A percentile compares a stretch with the other conserved stretches of the same genome.
phyloP scores from a whole-genome alignment of 2,888 invertebrate genomes.

The Vandiemenella viatica region DNA sequence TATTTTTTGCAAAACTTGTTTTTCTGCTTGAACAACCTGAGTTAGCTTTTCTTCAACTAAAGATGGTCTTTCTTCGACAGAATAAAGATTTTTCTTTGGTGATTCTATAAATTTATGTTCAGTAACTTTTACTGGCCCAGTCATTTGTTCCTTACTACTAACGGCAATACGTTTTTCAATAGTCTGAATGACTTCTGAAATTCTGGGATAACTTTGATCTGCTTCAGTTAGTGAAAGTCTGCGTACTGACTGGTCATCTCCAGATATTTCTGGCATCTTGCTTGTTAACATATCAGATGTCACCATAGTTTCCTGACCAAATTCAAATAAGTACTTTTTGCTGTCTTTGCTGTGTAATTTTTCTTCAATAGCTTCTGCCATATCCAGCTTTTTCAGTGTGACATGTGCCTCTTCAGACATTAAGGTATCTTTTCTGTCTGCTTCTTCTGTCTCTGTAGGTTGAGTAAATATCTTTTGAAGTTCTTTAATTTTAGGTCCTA shows the following conservation, averaged over 20 bases:
- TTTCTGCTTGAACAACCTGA: conserved; percentile 14
- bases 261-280: no score
- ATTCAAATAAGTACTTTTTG: no score
- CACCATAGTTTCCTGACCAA: no score
- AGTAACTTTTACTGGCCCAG: conserved; percentile 5
- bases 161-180: conserved; percentile 25
- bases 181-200: conserved; percentile 24
- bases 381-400: no score
- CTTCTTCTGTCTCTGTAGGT: conserved; percentile 23
- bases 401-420: neutral
- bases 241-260: no score
- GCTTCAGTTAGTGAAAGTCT: conserved; percentile 7
- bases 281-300: no score
- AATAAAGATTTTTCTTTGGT: conserved; percentile 6
- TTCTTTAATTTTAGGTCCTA: conserved; percentile 33
- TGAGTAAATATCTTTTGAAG: conserved; percentile 32
- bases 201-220: conserved; percentile 22
- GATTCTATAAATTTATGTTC: conserved; percentile 3
- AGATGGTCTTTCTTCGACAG: conserved; percentile 12
- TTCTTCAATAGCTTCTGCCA: no score
- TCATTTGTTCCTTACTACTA: no score
- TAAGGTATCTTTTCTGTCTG: conserved; percentile 17
- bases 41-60: conserved; percentile 15
- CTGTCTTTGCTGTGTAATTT: no score
- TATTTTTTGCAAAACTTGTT: conserved; percentile 13